These are phyloP conservation scores for Smithornis capensis DNA, from an alignment of 2,113 vertebrate species.

Conservation along the genomic window DNA sequence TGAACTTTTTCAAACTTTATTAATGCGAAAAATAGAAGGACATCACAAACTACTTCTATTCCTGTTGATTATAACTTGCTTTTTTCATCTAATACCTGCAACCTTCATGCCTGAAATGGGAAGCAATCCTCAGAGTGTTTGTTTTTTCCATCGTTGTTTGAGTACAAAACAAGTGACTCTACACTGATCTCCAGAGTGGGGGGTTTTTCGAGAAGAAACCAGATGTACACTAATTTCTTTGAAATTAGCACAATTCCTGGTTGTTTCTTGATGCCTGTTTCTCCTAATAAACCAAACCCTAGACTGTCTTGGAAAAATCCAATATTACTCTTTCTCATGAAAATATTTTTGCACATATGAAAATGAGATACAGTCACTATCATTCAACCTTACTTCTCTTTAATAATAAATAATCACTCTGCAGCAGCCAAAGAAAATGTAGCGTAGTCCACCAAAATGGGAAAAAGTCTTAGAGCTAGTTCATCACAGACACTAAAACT, in stretches of 20 bases:
- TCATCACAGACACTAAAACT: not conserved
- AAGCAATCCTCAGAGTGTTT: not conserved
- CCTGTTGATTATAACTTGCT: not conserved
- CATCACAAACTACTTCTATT: not conserved
- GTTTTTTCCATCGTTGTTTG: not conserved
- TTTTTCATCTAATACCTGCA: not conserved
- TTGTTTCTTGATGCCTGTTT: slow-evolving; percentile 10
- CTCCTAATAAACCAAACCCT: not conserved
- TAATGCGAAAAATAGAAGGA: not conserved
- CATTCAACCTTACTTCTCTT: not conserved
- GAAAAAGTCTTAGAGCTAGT: not conserved
- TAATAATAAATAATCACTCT: not conserved
- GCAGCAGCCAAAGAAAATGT: not conserved
- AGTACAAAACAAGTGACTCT: not conserved
- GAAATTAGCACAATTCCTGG: not conserved
- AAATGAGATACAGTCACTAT: not conserved
- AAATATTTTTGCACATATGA: not conserved
- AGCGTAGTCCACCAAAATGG: not conserved
- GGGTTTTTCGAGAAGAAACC: not conserved
- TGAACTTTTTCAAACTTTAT: slow-evolving; percentile 15
- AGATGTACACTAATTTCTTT: not conserved
- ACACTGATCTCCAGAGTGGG: not conserved
- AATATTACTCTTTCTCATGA: not conserved
- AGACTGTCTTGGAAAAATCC: not conserved
- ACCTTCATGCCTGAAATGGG: not conserved